Base-by-base conservation (phyloP, 35 echinoderm and acorn worm genomes). In the Holothuria glaberrima region DNA sequence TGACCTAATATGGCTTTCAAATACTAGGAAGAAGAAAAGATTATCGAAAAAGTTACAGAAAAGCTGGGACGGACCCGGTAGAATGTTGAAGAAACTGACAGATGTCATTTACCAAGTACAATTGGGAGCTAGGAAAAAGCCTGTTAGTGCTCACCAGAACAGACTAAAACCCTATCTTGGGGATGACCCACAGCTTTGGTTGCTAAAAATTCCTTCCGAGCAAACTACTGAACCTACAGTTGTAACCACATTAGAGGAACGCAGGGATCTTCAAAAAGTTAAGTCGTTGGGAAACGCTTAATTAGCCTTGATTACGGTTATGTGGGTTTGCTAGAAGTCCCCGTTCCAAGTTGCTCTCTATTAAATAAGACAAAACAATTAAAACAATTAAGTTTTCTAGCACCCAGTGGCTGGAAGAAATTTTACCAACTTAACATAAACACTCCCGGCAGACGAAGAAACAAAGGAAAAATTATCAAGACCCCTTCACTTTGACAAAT, bases 131-230 rank as follows among this genome's bases (percentile, higher is more conserved):
- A 82, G 67, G 18, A 89, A 75, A 19, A 89, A 75, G 63, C 36
- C 86, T 21, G 83, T 59, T 7, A 41, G 89, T 30, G 86, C 89
- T 10, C 92, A 93, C 26, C 20, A 29, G 5, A 62, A 93, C 59
- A 35, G 92, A 3, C 29, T 93, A 54, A 89, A 88, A 35, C 30
- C 36, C 3, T 93, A 93, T 33, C 7, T 35, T 21, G 92, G 92
- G 21, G 58, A 83, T 3, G 31, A 89, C 27, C 89, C 89, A 22
- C 89, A 29, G 48, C 16, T 22, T 3, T 90, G 75, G 89, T 71
- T 71, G 13, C 68, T 30, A 38, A 74, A 74, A 74, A 21, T 74
- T 12, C 9, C 26, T 5, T 17, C 31, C 50, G 13, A 54, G 20
- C 71, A 74, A 18, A 5, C 9, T 5, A 21, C 26, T 12, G 18